phyloP scores from a whole-genome alignment of 2,797 vertebrate genomes.

The Cetoscarus ocellatus region DNA sequence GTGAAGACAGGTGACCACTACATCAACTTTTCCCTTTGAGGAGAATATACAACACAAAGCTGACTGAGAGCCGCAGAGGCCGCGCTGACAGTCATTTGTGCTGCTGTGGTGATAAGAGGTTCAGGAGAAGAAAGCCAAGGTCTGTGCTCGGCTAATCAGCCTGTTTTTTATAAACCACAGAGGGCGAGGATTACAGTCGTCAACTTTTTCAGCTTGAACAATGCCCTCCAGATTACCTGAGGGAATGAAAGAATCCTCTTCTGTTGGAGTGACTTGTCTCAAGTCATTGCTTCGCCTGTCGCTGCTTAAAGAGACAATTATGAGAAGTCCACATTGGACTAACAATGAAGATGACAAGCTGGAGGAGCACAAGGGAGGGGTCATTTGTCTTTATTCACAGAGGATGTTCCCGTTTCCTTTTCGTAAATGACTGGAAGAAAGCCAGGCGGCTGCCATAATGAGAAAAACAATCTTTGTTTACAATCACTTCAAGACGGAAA shows the following conservation, averaged over 20 bases:
- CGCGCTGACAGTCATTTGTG: conserved; percentile 39
- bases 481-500: no score
- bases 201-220: conserved; percentile 65
- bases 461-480: no score
- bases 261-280: conserved; percentile 47
- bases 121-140: conserved; percentile 32
- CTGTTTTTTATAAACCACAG: conserved; percentile 48
- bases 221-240: conserved; percentile 62
- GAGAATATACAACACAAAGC: conserved; percentile 19
- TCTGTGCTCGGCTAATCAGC: conserved; percentile 41
- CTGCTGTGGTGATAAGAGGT: conserved; percentile 47
- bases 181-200: conserved; percentile 61
- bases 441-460: no score
- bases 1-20: conserved; percentile 60
- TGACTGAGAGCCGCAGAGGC: conserved; percentile 12
- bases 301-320: conserved; percentile 63
- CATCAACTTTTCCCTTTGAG: conserved; percentile 41
- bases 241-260: conserved; percentile 63
- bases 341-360: conserved; percentile 39
- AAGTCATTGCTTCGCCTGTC: conserved; percentile 42
- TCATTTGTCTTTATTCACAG: conserved; percentile 47
- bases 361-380: conserved; percentile 13
- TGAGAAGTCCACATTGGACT: conserved; percentile 46
- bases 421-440: no score
- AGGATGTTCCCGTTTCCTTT: background rate